Conservation (phyloP, 2,113 vertebrate genomes). For the Verasper variegatus region DNA sequence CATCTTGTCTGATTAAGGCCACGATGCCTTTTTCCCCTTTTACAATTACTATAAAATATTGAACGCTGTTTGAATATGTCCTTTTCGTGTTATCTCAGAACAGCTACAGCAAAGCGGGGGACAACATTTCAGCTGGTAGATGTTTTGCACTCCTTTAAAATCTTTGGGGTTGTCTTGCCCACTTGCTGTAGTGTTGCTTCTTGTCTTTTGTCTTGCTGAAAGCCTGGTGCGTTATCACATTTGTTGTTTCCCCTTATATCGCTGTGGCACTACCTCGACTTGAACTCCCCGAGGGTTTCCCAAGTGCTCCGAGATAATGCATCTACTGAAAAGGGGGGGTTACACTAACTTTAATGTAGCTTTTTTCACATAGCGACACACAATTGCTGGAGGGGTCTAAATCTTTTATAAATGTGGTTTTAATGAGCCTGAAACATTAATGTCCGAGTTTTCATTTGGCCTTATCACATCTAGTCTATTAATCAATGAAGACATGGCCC, state of each 20-base stretch:
- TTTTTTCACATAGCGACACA: constrained; percentile 20
- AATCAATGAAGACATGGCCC: constrained; percentile 57
- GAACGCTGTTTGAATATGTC: constrained; percentile 40
- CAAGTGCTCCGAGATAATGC: constrained; percentile 51
- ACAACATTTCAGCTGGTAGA: constrained; percentile 20
- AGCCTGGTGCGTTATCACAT: constrained; percentile 34
- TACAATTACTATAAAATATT: constrained; percentile 54
- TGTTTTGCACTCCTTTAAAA: constrained; percentile 32
- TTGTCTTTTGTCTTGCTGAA: constrained; percentile 36
- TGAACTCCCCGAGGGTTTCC: constrained; percentile 49
- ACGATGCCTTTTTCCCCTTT: constrained; percentile 53
- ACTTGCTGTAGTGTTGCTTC: constrained; percentile 5
- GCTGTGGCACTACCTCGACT: constrained; percentile 29
- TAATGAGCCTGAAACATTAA: constrained; percentile 48
- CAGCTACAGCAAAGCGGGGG: constrained; percentile 11
- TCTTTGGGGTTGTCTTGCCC: constrained; percentile 17
- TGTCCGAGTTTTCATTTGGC: constrained; percentile 45
- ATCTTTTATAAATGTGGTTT: constrained; percentile 64
- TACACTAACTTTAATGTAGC: constrained; percentile 31
- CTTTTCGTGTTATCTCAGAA: constrained; percentile 20
- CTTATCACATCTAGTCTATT: constrained; percentile 47
- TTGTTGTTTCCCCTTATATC: constrained; percentile 33
- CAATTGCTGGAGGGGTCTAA: constrained; percentile 43
- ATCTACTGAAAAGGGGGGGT: constrained; percentile 32
- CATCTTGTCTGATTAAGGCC: constrained; percentile 65